Conservation (phyloP, 2,113 vertebrate species). For the Hippocampus zosterae region DNA sequence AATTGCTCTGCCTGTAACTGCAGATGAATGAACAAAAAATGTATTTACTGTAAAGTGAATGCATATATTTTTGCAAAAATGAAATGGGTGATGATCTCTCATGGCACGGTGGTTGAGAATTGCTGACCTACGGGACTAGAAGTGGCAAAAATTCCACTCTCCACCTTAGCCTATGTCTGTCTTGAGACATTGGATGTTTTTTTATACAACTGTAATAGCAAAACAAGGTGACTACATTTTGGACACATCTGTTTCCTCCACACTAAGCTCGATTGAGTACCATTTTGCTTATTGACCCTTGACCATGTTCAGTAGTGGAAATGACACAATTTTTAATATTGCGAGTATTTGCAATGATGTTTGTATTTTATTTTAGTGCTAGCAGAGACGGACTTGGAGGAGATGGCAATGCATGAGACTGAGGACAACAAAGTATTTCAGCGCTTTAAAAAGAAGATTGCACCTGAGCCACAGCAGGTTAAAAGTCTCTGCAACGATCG, state of each 20-base stretch:
- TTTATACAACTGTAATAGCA: not conserved
- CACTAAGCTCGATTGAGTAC: not conserved
- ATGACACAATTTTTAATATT: not conserved
- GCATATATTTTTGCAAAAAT: too few species aligned
- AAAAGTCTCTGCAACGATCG: not conserved
- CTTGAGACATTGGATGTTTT: not conserved
- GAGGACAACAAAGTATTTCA: constrained; percentile 81
- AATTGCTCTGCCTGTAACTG: not conserved
- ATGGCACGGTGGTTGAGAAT: too few species aligned
- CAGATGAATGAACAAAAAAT: too few species aligned
- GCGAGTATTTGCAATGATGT: not conserved
- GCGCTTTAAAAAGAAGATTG: constrained; percentile 79
- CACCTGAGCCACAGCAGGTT: constrained; percentile 88
- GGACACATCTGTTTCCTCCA: not conserved
- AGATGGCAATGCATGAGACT: constrained; percentile 88
- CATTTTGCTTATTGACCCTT: not conserved
- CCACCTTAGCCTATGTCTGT: too few species aligned
- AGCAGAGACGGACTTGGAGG: constrained; percentile 78
- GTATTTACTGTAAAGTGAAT: too few species aligned
- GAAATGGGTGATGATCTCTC: too few species aligned
- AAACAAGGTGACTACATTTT: not conserved
- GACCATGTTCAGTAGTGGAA: not conserved
- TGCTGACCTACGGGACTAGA: too few species aligned
- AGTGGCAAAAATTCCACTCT: too few species aligned
- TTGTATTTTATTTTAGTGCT: constrained; percentile 45